Conservation (phyloP, 2,113 vertebrate genomes). For the Sterrhoptilus dennistouni region DNA sequence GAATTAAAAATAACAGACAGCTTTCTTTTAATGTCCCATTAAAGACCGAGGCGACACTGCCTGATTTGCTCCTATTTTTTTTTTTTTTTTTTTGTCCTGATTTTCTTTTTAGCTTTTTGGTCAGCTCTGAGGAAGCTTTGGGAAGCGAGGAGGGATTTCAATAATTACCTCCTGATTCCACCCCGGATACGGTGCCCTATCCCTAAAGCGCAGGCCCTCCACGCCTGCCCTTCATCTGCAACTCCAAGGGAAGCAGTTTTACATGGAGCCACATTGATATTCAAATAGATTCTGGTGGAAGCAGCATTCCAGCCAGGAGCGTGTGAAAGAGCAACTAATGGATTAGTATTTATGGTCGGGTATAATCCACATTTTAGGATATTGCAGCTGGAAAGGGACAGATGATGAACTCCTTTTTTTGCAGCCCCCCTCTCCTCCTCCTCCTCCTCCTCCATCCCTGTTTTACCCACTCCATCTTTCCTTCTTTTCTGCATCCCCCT, state of each 20-base stretch:
- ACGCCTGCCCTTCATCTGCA: constrained; percentile 61
- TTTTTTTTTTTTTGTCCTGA: too few species aligned
- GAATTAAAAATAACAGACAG: background rate
- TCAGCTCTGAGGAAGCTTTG: background rate
- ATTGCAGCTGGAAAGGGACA: constrained; percentile 44
- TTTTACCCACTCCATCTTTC: background rate
- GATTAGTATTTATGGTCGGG: constrained; percentile 66
- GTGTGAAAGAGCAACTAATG: constrained; percentile 72
- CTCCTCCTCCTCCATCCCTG: background rate
- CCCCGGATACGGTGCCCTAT: constrained; percentile 20
- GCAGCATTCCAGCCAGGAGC: constrained; percentile 46
- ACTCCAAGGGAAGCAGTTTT: constrained; percentile 63
- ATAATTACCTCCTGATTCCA: background rate
- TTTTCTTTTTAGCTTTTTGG: background rate
- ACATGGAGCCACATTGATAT: constrained; percentile 70
- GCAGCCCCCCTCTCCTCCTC: background rate
- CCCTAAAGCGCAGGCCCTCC: constrained; percentile 8
- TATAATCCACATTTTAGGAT: constrained; percentile 53
- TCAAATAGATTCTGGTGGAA: constrained; percentile 72
- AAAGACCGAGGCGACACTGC: background rate
- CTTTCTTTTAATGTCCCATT: background rate
- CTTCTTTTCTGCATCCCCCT: background rate
- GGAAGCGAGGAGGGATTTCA: background rate
- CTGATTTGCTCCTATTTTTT: background rate
- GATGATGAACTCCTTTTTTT: background rate